Evolutionary conservation across 2,113 vertebrate species (phyloP), one percentile per base, ranked within the genome.

Genomic region (Arvicanthis niloticus): DNA sequence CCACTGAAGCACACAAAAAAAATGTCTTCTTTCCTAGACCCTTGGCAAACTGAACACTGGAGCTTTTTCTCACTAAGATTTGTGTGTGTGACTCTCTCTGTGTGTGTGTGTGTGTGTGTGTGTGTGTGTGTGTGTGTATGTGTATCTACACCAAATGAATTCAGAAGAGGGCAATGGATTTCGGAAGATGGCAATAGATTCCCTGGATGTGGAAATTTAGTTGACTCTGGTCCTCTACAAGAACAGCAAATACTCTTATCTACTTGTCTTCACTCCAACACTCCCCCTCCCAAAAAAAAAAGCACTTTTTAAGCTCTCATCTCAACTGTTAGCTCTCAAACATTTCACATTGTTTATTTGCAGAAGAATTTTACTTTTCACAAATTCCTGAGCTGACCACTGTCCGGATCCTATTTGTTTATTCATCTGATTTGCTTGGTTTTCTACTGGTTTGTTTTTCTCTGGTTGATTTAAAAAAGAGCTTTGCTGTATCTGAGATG

Each of bases 291-390:
- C 42, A 10, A 7, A 51, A 7, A 5, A 51, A 42, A 22, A 1
- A 51, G 62, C 42, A 37, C 84, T 37, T 7, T 40, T 24, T 51
- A 22, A 89, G 89, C 88, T 80, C 40, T 75, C 58, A 84, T 84
- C 62, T 62, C 60, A 82, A 90, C 21, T 67, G 81, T 53, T 58
- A 94, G 67, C 62, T 21, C 58, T 75, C 42, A 91, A 84, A 45
- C 56, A 78, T 91, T 88, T 93, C 80, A 26, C n/a, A 45, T 88
- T 91, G 92, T 89, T 86, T 89, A 72, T 89, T 82, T 88, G 19
- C 73, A 87, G 81, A 90, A 22, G 29, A 94, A 88, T 92, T 96
- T 92, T 65, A 72, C 45, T 93, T 93, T 89, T 75, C 62, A 88
- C 53, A 15, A 80, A 65, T 53, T 94, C 80, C 42, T 53, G 68